phyloP scores from a whole-genome alignment of 2,113 vertebrate species.

The Sinocyclocheilus grahami region DNA sequence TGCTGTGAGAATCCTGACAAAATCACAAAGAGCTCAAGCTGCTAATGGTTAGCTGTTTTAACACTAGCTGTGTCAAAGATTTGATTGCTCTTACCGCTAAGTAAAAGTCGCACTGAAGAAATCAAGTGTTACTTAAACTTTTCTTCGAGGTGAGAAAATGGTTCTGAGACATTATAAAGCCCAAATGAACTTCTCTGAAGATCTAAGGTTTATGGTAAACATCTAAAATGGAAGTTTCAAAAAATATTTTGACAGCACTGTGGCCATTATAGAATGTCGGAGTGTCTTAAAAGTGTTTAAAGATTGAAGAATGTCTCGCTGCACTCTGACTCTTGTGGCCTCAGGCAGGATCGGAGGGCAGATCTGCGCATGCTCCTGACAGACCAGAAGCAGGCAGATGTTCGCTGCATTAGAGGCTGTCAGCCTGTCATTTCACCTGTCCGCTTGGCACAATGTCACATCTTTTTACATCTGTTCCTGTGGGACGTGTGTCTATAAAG shows the following conservation, averaged over 20 bases:
- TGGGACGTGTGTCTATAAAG: not conserved
- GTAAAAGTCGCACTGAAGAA: conserved; percentile 36
- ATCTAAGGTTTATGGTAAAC: not conserved
- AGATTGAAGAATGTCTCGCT: not conserved
- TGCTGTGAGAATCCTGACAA: conserved; percentile 50
- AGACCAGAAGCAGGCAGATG: conserved; percentile 75
- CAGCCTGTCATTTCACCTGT: conserved; percentile 73
- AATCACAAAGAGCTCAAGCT: conserved; percentile 46
- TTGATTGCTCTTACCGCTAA: conserved; percentile 51
- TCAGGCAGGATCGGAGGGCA: conserved; percentile 62
- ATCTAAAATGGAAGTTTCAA: not conserved
- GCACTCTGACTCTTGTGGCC: conserved; percentile 49
- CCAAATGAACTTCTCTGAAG: not conserved
- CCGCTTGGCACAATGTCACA: conserved; percentile 70
- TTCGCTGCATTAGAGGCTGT: conserved; percentile 76
- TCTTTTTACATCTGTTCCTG: conserved; percentile 73
- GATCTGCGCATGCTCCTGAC: conserved; percentile 58
- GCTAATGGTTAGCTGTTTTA: conserved; percentile 54
- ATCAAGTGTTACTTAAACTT: conserved; percentile 14
- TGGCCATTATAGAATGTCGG: not conserved
- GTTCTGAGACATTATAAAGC: not conserved
- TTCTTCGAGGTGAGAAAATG: not conserved
- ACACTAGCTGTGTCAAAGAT: conserved; percentile 37
- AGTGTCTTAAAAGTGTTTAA: not conserved
- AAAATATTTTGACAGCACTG: not conserved